A percentile compares a stretch with the other conserved stretches of the same genome.
Conservation (phyloP, 2,113 vertebrate genomes). For the Thymallus thymallus region DNA sequence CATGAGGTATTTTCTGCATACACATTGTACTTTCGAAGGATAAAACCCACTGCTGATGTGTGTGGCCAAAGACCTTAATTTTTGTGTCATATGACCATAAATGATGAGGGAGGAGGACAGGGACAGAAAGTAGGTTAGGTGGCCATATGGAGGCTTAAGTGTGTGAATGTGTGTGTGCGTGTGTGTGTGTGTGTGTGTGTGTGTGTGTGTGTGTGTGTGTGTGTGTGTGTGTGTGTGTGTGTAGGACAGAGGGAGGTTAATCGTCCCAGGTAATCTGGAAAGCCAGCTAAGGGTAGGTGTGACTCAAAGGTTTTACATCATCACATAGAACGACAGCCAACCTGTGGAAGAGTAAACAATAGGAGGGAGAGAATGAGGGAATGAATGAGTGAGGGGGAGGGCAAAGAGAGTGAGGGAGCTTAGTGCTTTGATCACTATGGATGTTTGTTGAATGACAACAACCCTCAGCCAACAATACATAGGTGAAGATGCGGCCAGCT, state of each 20-base stretch:
- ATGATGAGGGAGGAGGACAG: no score
- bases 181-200: not conserved
- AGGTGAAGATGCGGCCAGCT: no score
- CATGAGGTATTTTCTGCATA: no score
- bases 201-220: not conserved
- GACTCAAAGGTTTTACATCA: not conserved
- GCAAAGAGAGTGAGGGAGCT: not conserved
- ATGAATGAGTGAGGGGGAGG: not conserved
- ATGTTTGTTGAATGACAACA: no score
- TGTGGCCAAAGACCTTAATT: no score
- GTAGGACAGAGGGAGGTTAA: not conserved
- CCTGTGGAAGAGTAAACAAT: not conserved
- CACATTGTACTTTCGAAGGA: no score
- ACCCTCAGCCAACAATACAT: no score
- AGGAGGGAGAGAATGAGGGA: not conserved
- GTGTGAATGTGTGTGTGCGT: not conserved
- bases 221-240: not conserved
- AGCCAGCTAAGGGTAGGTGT: not conserved
- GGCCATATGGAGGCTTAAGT: no score
- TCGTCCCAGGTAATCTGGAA: conserved; percentile 1
- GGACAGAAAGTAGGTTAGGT: no score
- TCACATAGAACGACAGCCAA: not conserved
- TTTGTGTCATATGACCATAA: no score
- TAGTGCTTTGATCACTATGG: no score
- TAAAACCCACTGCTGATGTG: no score